Base-by-base conservation (phyloP, 2,113 vertebrate species). In the Chascanopsetta lugubris region DNA sequence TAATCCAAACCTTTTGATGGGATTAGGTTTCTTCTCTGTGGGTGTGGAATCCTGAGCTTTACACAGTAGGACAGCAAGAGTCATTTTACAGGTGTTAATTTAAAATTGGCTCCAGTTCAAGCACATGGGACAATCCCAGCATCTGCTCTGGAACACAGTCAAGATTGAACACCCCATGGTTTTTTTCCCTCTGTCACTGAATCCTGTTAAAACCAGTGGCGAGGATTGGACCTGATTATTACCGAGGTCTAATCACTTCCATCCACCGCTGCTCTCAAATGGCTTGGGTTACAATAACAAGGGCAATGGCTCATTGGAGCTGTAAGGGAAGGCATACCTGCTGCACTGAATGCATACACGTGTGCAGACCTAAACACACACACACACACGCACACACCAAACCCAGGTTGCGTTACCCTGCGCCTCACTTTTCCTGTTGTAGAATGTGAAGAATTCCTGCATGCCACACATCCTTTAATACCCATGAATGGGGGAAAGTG, bases 371-470 rank as follows among this genome's bases (percentile, higher is more conserved):
- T 36, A 13, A 12, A 42, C 13, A 55, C 45, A 36, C 25, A 55
- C 11, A 29, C 47, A 29, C 24, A 22, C 2, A 29, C 11, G 21
- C 20, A 36, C 34, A 21, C 38, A 61, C 9, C 15, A 36, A 65
- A 56, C 6, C 26, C 20, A 21, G 46, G 72, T 70, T 63, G 53
- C 36, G 51, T 67, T 69, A 63, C 63, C 48, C 53, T 0, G 3
- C 70, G 55, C 59, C 55, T 71, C 60, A 22, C 21, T 17, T 32
- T 6, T 30, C 18, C 58, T 5, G 47, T 62, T 38, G 45, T 36
- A 70, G 84, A 87, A 87, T 89, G 71, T 79, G 36, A 82, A 77
- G 59, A 72, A 82, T 89, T 80, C n/a, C 50, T 24, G 32, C 24
- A 27, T 70, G 71, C 62, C 38, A 61, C 56, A 34, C 51, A 48